Base-by-base conservation (phyloP, 1,140 invertebrate genomes). In the Scaptomyza montana region DNA sequence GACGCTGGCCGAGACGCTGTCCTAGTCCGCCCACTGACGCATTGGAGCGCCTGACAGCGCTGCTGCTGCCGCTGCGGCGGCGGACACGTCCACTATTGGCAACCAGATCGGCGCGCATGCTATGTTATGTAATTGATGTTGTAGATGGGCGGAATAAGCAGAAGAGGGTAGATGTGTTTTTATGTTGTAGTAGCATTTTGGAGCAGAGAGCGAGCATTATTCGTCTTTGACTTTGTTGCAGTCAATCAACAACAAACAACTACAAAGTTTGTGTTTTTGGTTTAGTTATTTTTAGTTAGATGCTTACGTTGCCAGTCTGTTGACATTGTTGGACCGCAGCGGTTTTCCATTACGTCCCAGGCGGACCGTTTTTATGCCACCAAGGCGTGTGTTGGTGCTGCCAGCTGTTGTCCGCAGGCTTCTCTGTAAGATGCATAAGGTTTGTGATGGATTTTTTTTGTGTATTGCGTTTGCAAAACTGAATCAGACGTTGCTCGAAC, bases 341-440 rank as follows among this genome's bases (percentile, higher is more conserved):
- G 87, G 77, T 56, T 72, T 89, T 64, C 91, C 91, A 62, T 82
- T 91, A 33, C 86, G 85, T 47, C 75, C 90, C 66, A 92, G 60
- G 46, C 89, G 89, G 53, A 92, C 49, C 6, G 90, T 71, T 78
- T 81, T 90, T 21, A 75, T 72, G 62, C 71, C 77, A 41, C 72
- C 78, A 33, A 84, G 54, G 53, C 84, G 90, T 47, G 43, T 67
- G 57, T 55, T 54, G 21, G 60, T 57, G 41, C 36, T 71, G 45
- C 43, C 69, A 46, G 63, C 64, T 51, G 78, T 71, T 55, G 73
- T 81, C 84, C 89, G 87, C 76, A 92, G 77, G 80, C 91, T 92
- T 91, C 90, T 92, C 91, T 92, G 91, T 91, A 92, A 91, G 79
- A 91, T 85, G 80, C 82, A 89, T 89, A 85, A 89, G 80, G 80